Evolutionary conservation across 2,888 invertebrate genomes (phyloP).

Genomic region (Hoplodrina blanda): DNA sequence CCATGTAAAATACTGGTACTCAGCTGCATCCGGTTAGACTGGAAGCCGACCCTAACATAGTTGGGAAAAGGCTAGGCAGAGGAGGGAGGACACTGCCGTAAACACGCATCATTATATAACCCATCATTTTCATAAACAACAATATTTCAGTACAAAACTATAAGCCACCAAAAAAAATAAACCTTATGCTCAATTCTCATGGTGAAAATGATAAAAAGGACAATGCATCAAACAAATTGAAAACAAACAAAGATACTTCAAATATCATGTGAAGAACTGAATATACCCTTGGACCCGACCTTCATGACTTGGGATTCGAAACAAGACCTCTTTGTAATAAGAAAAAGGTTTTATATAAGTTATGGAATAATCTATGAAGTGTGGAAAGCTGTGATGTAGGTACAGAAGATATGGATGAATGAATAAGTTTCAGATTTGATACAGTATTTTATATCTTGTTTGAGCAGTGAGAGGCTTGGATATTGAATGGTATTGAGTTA

Average conservation of each 20-base stretch:
- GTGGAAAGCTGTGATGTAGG: slow-evolving; percentile 45
- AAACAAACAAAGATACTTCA: slow-evolving; percentile 62
- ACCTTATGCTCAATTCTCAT: background rate
- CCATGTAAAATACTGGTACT: too few species aligned
- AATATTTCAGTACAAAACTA: background rate
- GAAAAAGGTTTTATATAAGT: slow-evolving; percentile 51
- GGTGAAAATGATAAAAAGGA: slow-evolving; percentile 12
- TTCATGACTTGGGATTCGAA: slow-evolving; percentile 34
- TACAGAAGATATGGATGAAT: slow-evolving; percentile 18
- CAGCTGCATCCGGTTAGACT: too few species aligned
- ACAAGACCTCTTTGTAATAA: slow-evolving; percentile 50
- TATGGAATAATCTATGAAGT: slow-evolving; percentile 54
- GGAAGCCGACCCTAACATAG: too few species aligned
- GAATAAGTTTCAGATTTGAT: slow-evolving; percentile 6
- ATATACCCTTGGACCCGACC: slow-evolving; percentile 30
- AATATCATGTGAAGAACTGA: slow-evolving; percentile 47
- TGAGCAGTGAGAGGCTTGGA: background rate
- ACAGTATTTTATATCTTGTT: slow-evolving; percentile 6
- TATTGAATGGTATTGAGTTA: background rate
- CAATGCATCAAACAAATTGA: slow-evolving; percentile 56
- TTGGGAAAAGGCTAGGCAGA: too few species aligned
- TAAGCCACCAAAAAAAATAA: background rate
- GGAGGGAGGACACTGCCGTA: background rate
- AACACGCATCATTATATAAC: background rate
- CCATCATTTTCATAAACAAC: background rate